Percentiles rank a stretch among this genome's conserved stretches.
phyloP scores from a whole-genome alignment of 1,140 invertebrate genomes.

The Laodelphax striatellus region DNA sequence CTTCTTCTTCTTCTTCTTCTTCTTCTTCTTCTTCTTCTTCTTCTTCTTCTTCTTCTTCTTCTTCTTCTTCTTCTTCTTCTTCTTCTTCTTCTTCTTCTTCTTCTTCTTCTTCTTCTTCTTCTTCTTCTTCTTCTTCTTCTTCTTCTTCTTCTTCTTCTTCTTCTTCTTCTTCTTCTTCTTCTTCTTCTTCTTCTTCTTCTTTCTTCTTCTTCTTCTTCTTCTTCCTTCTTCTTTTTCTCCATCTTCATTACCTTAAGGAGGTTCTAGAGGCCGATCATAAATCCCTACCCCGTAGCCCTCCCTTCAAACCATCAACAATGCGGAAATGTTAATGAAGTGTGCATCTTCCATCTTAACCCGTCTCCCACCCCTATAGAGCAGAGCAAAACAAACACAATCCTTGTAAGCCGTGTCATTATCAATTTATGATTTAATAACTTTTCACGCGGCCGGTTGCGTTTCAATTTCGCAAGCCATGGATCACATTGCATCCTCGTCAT shows the following conservation, averaged over 20 bases:
- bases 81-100: neutral
- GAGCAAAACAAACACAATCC: too few species aligned
- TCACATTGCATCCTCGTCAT: too few species aligned
- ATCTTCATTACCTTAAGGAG: neutral
- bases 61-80: neutral
- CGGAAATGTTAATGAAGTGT: neutral
- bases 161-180: neutral
- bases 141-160: neutral
- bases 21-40: neutral
- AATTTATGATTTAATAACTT: too few species aligned
- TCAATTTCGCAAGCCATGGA: too few species aligned
- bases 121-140: neutral
- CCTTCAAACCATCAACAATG: neutral
- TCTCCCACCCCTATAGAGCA: neutral
- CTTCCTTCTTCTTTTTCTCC: too few species aligned
- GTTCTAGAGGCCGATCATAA: neutral
- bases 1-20: neutral
- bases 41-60: neutral
- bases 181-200: neutral
- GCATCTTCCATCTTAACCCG: neutral
- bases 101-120: neutral
- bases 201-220: too few species aligned
- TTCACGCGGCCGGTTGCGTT: too few species aligned
- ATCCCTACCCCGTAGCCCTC: too few species aligned
- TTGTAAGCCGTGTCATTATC: too few species aligned